phyloP scores from a whole-genome alignment of 1,140 invertebrate species.

The Lethrus apterus region DNA sequence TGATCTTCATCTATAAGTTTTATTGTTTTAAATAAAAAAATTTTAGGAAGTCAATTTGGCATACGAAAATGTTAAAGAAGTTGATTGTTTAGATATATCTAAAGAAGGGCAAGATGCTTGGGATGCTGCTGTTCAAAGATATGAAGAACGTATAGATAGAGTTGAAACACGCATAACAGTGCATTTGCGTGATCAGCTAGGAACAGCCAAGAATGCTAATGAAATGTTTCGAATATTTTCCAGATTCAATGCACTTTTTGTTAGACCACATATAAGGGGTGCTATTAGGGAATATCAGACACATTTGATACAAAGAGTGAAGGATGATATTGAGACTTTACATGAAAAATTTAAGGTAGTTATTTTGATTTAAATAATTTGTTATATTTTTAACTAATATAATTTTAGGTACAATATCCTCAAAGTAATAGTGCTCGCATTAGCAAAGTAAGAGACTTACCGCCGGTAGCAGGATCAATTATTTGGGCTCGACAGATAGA shows the following conservation, averaged over 20 bases:
- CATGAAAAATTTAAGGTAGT: conserved; percentile 96
- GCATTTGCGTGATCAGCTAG: conserved; percentile 91
- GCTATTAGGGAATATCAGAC: conserved; percentile 99
- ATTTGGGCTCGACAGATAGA: conserved; percentile 99
- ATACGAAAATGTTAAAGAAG: conserved; percentile 98
- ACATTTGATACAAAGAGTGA: conserved; percentile 96
- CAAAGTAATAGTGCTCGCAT: conserved; percentile 88
- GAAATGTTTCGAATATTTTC: conserved; percentile 99
- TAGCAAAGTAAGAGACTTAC: conserved; percentile 86
- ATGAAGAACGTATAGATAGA: conserved; percentile 95
- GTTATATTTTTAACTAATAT: conserved; percentile 4
- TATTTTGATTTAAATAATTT: not conserved
- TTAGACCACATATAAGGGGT: conserved; percentile 95
- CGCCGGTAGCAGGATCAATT: conserved; percentile 94
- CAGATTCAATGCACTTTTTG: conserved; percentile 96
- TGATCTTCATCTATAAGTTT: too few relatives aligned
- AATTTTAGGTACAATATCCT: conserved; percentile 74
- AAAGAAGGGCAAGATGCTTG: conserved; percentile 95
- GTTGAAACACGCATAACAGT: conserved; percentile 97
- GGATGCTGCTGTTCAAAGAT: conserved; percentile 92
- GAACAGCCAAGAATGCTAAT: conserved; percentile 97
- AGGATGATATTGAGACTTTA: conserved; percentile 95
- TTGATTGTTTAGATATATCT: conserved; percentile 94
- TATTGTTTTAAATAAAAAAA: too few relatives aligned
- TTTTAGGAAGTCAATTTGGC: conserved; percentile 83